Evolutionary conservation across 2,113 vertebrate species (phyloP).

Genomic region (Siniperca chuatsi): DNA sequence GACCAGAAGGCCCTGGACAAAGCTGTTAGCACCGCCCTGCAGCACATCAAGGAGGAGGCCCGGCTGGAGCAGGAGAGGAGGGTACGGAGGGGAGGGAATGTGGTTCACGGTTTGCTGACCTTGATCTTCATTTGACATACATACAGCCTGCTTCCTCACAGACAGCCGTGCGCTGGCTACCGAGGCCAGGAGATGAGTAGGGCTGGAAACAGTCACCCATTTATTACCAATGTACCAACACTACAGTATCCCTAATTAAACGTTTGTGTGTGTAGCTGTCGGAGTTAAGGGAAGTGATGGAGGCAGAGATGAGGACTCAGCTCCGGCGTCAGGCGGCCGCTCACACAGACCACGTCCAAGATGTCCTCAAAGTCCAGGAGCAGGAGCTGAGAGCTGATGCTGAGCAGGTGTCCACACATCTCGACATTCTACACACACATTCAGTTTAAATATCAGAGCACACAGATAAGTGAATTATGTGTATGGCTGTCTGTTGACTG

Average conservation of each 20-base stretch:
- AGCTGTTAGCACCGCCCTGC: conserved; percentile 87
- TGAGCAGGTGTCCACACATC: conserved; percentile 84
- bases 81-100: conserved; percentile 72
- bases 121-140: too few species aligned
- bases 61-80: conserved; percentile 91
- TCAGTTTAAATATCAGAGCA: neutral
- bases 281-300: conserved; percentile 95
- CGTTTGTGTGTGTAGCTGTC: conserved; percentile 81
- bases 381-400: conserved; percentile 91
- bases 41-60: conserved; percentile 87
- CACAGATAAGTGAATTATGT: neutral
- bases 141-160: too few species aligned
- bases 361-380: conserved; percentile 94
- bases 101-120: neutral
- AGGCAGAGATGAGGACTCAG: conserved; percentile 97
- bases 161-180: too few species aligned
- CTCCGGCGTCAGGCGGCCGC: conserved; percentile 95
- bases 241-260: neutral
- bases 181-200: neutral
- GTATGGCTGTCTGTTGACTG: too few species aligned
- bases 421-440: neutral
- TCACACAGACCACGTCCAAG: conserved; percentile 94
- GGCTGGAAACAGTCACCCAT: too few species aligned
- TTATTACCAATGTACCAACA: too few species aligned
- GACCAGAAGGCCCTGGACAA: conserved; percentile 87